Evolutionary conservation across 2,797 vertebrate species (phyloP).

Genomic region (Sarcophilus harrisii): DNA sequence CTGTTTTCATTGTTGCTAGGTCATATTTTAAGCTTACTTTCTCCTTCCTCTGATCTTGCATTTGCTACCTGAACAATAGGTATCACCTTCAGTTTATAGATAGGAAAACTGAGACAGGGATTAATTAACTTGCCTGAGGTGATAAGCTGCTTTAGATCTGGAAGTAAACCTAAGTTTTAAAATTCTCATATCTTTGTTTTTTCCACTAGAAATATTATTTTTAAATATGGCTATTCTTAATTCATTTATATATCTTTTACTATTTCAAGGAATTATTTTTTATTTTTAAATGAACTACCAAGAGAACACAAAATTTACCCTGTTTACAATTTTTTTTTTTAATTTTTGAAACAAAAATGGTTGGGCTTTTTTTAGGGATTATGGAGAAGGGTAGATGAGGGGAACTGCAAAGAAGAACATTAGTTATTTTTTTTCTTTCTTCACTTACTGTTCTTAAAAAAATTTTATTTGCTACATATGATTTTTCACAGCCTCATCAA

Average conservation of each 20-base stretch:
- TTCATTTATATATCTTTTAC: neutral
- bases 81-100: neutral
- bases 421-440: neutral
- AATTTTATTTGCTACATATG: neutral
- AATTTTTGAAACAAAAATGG: neutral
- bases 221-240: neutral
- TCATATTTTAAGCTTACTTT: neutral
- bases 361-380: constrained; percentile 1
- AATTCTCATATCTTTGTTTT: neutral
- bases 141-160: neutral
- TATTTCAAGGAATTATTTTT: neutral
- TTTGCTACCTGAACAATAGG: neutral
- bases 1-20: neutral
- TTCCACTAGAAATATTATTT: neutral
- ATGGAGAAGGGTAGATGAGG: neutral
- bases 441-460: constrained; percentile 16
- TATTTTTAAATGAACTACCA: constrained; percentile 9
- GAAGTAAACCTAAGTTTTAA: neutral
- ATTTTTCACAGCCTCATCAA: neutral
- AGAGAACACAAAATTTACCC: neutral
- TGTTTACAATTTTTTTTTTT: constrained; percentile 23
- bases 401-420: neutral
- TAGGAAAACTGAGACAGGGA: neutral
- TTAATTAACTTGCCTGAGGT: neutral
- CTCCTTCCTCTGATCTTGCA: neutral